Evolutionary conservation across 2,888 invertebrate species (phyloP), one percentile per base, ranked within the genome.

Genomic region (Chesias legatella): DNA sequence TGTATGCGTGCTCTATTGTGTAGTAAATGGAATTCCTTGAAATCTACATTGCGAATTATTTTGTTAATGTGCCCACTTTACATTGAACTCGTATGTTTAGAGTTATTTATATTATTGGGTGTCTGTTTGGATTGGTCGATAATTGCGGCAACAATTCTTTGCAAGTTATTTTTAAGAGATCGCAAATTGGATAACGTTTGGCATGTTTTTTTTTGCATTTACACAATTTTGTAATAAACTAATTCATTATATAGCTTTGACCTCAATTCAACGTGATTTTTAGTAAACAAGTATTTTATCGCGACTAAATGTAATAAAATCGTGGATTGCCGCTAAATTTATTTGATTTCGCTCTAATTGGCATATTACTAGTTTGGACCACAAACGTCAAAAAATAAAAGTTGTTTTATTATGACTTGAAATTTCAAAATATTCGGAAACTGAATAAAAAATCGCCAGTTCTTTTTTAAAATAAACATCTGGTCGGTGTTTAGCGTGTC

Each of bases 1-100:
- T 79, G 77, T 84, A 76, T 80, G n/a, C n/a, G n/a, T n/a, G 79
- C 79, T 82, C 80, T 82, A 84, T 84, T 86, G 84, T 84, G 66
- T 73, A 63, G 76, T 73, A 78, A 85, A 82, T 82, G 75, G 76
- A 80, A 82, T 80, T 79, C 76, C 73, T 73, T 75, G 62, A 62
- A 66, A 70, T 69, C 69, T 63, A 64, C 63, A 62, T 76, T 76
- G 67, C 73, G 66, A 67, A 61, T 44, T 53, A 66, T 58, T 61
- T 59, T 60, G 66, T 64, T 64, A 63, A 60, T 53, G 60, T 54
- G 54, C 41, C 71, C 72, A 72, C 53, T 59, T 49, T 61, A 54
- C 43, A 34, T 45, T 63, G 71, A 61, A 45, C 71, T 50, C 40
- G 45, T 46, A 42, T 43, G 30, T 30, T 30, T 42, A 36, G 31